phyloP scores from a whole-genome alignment of 2,113 vertebrate genomes.

The Dipodomys spectabilis region DNA sequence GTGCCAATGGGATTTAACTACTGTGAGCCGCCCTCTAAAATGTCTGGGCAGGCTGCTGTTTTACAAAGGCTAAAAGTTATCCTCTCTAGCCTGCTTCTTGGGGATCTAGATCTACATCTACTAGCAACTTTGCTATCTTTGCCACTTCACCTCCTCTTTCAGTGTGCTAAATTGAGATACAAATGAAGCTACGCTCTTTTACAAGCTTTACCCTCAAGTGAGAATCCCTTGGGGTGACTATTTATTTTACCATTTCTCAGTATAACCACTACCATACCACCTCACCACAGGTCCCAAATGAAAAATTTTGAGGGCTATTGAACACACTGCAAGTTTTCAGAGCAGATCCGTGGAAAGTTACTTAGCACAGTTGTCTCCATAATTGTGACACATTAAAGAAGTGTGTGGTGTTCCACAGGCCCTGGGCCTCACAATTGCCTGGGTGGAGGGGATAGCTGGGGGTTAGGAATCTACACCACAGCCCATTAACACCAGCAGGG shows the following conservation, averaged over 20 bases:
- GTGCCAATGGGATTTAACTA: not conserved
- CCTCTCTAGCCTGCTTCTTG: not conserved
- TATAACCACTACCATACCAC: constrained; percentile 46
- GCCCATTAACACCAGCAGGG: constrained; percentile 71
- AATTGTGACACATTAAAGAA: constrained; percentile 82
- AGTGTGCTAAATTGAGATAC: constrained; percentile 43
- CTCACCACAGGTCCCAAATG: constrained; percentile 76
- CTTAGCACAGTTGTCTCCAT: constrained; percentile 75
- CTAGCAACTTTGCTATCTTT: not conserved
- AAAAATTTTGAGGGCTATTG: constrained; percentile 75
- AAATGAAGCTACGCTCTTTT: constrained; percentile 24
- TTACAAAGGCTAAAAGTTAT: not conserved
- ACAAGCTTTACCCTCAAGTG: constrained; percentile 35
- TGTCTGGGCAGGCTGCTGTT: not conserved
- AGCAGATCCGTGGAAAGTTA: constrained; percentile 74
- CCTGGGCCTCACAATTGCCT: constrained; percentile 46
- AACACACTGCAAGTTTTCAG: constrained; percentile 78
- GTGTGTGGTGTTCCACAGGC: constrained; percentile 56
- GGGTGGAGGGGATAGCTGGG: constrained; percentile 21
- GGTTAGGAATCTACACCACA: constrained; percentile 66
- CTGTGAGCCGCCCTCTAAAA: not conserved
- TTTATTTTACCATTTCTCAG: constrained; percentile 60
- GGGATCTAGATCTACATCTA: not conserved
- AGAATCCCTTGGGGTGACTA: constrained; percentile 27
- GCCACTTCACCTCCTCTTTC: not conserved